phyloP scores from a whole-genome alignment of 2,113 vertebrate genomes.

The Colius striatus region DNA sequence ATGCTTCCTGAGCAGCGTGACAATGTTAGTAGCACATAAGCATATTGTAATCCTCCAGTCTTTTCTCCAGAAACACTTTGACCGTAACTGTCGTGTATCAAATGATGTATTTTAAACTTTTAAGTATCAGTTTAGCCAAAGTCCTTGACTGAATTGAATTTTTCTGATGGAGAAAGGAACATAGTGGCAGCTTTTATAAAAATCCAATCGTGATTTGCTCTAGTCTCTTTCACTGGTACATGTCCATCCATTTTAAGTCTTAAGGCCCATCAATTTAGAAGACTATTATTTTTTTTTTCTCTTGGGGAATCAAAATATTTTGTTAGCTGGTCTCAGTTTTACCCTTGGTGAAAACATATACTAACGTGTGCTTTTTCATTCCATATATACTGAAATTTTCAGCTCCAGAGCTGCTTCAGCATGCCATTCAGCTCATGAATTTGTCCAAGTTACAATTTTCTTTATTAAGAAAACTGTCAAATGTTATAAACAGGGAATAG shows the following conservation, averaged over 20 bases:
- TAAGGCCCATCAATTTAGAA: background rate
- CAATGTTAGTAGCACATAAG: background rate
- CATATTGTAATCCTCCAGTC: background rate
- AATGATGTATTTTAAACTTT: constrained; percentile 16
- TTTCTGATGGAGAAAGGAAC: background rate
- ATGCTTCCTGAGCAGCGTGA: background rate
- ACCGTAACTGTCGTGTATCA: background rate
- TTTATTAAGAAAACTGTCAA: constrained; percentile 42
- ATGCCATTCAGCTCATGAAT: background rate
- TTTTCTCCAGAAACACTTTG: background rate
- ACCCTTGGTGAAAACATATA: background rate
- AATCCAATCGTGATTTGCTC: constrained; percentile 21
- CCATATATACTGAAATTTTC: background rate
- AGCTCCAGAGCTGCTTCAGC: background rate
- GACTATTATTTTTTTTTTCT: background rate
- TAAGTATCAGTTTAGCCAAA: background rate
- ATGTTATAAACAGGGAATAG: constrained; percentile 19
- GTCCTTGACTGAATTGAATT: background rate
- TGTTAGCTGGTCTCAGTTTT: background rate
- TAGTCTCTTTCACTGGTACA: background rate
- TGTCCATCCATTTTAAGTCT: constrained; percentile 16
- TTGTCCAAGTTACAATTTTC: constrained; percentile 21
- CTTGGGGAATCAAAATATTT: background rate
- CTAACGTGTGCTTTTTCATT: background rate
- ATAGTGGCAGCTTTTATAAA: background rate